Percentiles rank a stretch among this genome's conserved stretches.
Conservation (phyloP, 2,888 invertebrate species). For the Trypoxylon attenuatum region DNA sequence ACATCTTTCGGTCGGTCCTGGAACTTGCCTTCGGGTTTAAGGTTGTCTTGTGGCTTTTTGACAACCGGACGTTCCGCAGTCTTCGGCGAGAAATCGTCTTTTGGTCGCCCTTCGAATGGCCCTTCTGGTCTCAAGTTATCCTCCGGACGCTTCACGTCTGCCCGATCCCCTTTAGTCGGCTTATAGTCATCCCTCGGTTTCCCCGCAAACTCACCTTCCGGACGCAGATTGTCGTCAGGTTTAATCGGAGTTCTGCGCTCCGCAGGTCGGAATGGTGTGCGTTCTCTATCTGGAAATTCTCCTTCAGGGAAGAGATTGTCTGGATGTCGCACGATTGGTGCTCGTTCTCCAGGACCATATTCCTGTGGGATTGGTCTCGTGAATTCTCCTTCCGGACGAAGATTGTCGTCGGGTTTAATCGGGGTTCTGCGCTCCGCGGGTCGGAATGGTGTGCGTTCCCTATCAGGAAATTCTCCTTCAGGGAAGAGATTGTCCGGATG, state of each 20-base stretch:
- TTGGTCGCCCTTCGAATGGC: constrained; percentile 74
- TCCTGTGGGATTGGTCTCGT: constrained; percentile 31
- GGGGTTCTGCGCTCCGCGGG: constrained; percentile 71
- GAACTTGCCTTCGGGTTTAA: constrained; percentile 78
- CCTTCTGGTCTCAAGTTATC: constrained; percentile 80
- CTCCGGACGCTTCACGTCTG: constrained; percentile 63
- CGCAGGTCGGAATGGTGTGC: background rate
- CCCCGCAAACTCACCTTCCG: constrained; percentile 78
- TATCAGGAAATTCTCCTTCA: constrained; percentile 74
- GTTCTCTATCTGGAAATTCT: constrained; percentile 75
- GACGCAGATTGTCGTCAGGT: constrained; percentile 78
- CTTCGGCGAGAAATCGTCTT: constrained; percentile 72
- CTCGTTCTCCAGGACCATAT: constrained; percentile 70
- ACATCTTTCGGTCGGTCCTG: constrained; percentile 66
- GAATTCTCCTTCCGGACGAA: constrained; percentile 69
- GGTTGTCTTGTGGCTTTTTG: constrained; percentile 76
- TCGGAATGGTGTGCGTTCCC: constrained; percentile 69
- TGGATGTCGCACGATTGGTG: constrained; percentile 76
- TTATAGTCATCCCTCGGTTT: constrained; percentile 55
- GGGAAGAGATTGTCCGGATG: constrained; percentile 79
- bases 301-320: constrained; percentile 76
- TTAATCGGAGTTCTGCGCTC: background rate
- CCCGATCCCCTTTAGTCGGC: constrained; percentile 70
- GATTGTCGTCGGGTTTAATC: constrained; percentile 66
- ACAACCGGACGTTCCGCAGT: constrained; percentile 78